phyloP scores from a whole-genome alignment of 2,888 invertebrate genomes.

The Cepaea hortensis region DNA sequence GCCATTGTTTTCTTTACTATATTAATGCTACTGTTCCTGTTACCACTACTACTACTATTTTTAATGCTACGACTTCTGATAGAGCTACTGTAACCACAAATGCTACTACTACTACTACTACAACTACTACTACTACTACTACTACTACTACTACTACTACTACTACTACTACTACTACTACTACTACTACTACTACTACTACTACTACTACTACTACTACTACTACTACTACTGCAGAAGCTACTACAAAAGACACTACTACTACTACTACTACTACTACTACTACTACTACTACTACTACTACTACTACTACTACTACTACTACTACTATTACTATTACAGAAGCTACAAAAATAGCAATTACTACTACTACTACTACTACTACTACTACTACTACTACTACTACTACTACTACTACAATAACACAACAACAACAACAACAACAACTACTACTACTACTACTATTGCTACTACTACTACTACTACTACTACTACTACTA shows the following conservation, averaged over 20 bases:
- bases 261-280: not conserved
- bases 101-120: too few relatives aligned
- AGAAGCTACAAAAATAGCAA: not conserved
- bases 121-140: not conserved
- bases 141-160: conserved; percentile 16
- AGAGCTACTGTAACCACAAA: too few relatives aligned
- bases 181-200: not conserved
- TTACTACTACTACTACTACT: conserved; percentile 14
- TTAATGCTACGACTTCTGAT: too few relatives aligned
- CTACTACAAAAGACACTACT: not conserved
- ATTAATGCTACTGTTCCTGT: too few relatives aligned
- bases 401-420: not conserved
- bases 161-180: not conserved
- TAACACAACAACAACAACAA: too few relatives aligned
- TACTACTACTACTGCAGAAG: too few relatives aligned
- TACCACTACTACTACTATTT: too few relatives aligned
- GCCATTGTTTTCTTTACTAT: too few relatives aligned
- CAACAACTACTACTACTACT: not conserved
- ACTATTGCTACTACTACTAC: not conserved
- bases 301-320: too few relatives aligned
- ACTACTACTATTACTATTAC: too few relatives aligned
- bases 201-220: not conserved
- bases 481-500: not conserved
- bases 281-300: too few relatives aligned
- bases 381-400: not conserved